Evolutionary conservation across 2,888 invertebrate genomes (phyloP).

Genomic region (Yponomeuta cagnagella): DNA sequence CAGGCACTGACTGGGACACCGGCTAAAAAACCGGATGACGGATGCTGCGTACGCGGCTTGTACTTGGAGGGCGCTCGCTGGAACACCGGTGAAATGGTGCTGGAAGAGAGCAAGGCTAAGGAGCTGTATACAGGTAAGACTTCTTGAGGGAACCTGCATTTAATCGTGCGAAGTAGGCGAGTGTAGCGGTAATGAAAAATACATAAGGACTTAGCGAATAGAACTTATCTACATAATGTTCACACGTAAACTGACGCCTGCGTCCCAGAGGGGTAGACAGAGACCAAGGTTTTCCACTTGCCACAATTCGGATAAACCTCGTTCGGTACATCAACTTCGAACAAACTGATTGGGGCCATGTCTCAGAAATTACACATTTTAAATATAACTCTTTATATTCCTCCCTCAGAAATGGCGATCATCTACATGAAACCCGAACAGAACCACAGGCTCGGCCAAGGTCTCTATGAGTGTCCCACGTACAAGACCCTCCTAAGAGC

Average conservation of each 20-base stretch:
- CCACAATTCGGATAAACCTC: no score
- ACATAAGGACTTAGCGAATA: no score
- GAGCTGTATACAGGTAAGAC: constrained; percentile 80
- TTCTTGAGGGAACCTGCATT: not conserved
- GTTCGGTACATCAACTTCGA: no score
- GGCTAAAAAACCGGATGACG: constrained; percentile 67
- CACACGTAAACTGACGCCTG: no score
- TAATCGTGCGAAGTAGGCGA: no score
- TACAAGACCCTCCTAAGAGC: constrained; percentile 87
- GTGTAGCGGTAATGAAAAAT: no score
- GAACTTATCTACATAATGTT: no score
- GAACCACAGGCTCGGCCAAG: constrained; percentile 64
- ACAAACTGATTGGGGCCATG: no score
- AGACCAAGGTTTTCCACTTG: no score
- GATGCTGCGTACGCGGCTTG: constrained; percentile 80
- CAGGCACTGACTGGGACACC: constrained; percentile 68
- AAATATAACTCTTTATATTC: no score
- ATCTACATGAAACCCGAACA: constrained; percentile 82
- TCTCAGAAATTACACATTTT: no score
- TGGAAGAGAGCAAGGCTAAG: constrained; percentile 79
- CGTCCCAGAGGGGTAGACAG: no score
- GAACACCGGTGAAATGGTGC: constrained; percentile 70
- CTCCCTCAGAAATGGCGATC: constrained; percentile 78
- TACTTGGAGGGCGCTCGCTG: constrained; percentile 88
- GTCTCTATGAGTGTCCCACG: constrained; percentile 81